Evolutionary conservation across 1,140 invertebrate species (phyloP).

Genomic region (Cherax quadricarinatus): DNA sequence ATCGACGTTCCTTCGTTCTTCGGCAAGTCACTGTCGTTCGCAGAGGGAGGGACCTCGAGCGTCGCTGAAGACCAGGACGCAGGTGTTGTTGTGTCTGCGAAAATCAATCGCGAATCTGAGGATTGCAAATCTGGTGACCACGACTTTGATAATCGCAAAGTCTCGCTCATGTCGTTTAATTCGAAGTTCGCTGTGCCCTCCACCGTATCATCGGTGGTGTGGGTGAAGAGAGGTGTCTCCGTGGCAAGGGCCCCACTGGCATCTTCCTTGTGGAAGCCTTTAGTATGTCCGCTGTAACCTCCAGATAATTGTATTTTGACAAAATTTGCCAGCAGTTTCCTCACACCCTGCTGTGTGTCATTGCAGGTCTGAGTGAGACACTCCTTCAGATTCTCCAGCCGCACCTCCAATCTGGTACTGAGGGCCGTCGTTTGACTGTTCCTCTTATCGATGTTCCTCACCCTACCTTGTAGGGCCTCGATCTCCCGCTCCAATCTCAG

Average conservation of each 20-base stretch:
- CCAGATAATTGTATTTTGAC: background rate
- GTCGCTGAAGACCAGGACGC: background rate
- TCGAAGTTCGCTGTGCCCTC: background rate
- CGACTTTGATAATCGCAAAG: too few relatives aligned
- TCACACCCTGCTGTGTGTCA: constrained; percentile 36
- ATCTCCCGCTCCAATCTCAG: constrained; percentile 20
- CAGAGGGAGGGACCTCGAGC: background rate
- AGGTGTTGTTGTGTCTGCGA: background rate
- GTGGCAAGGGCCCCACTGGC: too few relatives aligned
- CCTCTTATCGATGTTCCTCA: constrained; percentile 19
- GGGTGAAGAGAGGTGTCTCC: too few relatives aligned
- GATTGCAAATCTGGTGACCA: background rate
- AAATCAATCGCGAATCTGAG: background rate
- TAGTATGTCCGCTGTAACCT: background rate
- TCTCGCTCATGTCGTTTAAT: background rate
- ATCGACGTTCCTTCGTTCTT: background rate
- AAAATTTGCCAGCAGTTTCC: constrained; percentile 36
- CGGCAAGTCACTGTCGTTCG: background rate
- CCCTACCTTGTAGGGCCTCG: constrained; percentile 30
- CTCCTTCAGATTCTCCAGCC: constrained; percentile 39
- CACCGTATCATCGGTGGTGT: background rate
- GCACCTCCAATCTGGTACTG: constrained; percentile 1
- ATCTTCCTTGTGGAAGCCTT: background rate
- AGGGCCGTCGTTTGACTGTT: background rate
- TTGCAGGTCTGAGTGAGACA: background rate